phyloP scores from a whole-genome alignment of 2,113 vertebrate genomes.

The Aldabrachelys gigantea region DNA sequence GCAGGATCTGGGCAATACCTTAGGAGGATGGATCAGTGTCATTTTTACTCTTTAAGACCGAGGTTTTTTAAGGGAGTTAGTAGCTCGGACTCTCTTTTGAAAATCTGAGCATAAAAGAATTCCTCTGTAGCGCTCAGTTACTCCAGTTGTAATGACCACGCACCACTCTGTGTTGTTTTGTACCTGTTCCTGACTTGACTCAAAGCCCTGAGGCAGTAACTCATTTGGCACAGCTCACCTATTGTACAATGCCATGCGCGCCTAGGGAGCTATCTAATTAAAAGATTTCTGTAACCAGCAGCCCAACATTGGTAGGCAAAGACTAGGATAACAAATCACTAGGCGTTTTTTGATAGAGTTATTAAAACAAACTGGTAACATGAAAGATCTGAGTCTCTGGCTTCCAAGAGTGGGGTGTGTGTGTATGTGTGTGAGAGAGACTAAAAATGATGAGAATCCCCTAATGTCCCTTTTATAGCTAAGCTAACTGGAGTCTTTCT shows the following conservation, averaged over 20 bases:
- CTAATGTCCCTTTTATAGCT: background rate
- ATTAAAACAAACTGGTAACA: background rate
- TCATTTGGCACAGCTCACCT: background rate
- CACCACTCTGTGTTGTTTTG: background rate
- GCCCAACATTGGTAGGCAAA: background rate
- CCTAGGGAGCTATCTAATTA: background rate
- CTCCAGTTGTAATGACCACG: background rate
- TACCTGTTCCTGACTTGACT: background rate
- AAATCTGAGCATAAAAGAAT: background rate
- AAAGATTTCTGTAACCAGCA: background rate
- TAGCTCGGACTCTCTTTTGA: background rate
- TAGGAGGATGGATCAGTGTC: background rate
- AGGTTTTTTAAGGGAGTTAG: background rate
- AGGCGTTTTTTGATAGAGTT: background rate
- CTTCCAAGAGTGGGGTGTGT: background rate
- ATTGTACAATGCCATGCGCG: accelerated
- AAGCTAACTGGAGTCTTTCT: accelerated
- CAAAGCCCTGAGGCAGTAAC: background rate
- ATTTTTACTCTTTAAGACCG: background rate
- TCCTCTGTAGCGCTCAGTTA: background rate
- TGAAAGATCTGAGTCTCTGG: background rate
- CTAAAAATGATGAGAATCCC: background rate
- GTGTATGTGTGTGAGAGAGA: background rate
- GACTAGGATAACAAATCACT: background rate
- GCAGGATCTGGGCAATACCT: background rate